Evolutionary conservation across 2,797 vertebrate genomes (phyloP).

Genomic region (Galago senegalensis): DNA sequence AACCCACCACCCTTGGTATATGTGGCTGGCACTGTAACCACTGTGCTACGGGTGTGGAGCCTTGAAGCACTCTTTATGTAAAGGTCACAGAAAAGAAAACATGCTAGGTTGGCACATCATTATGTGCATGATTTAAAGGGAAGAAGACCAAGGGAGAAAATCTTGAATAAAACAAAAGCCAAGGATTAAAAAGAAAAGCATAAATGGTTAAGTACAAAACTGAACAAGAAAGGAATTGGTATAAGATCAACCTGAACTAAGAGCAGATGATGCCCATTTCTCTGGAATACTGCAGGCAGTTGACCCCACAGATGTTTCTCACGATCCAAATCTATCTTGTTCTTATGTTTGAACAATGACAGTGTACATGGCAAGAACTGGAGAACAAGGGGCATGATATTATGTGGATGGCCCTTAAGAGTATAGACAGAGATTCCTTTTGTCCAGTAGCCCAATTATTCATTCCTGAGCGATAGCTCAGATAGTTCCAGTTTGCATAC

Average conservation of each 20-base stretch:
- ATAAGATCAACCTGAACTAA: not conserved
- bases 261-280: not conserved
- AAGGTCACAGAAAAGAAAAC: conserved; percentile 19
- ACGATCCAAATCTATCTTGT: not conserved
- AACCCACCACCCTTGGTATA: too few relatives aligned
- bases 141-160: not conserved
- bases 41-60: not conserved
- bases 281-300: not conserved
- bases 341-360: not conserved
- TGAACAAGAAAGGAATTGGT: conserved; percentile 17
- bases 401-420: not conserved
- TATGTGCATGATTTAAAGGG: not conserved
- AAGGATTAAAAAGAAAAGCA: conserved; percentile 2
- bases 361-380: not conserved
- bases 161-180: conserved; percentile 11
- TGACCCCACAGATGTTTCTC: not conserved
- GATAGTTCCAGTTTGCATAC: not conserved
- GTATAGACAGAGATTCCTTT: not conserved
- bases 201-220: not conserved
- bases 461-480: not conserved
- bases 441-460: not conserved
- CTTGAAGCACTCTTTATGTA: not conserved
- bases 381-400: not conserved
- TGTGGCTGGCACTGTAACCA: too few relatives aligned
- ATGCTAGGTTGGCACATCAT: not conserved